Evolutionary conservation across 2,797 vertebrate species (phyloP), one percentile per base, ranked within the genome.

Genomic region (Meriones psammophilus): DNA sequence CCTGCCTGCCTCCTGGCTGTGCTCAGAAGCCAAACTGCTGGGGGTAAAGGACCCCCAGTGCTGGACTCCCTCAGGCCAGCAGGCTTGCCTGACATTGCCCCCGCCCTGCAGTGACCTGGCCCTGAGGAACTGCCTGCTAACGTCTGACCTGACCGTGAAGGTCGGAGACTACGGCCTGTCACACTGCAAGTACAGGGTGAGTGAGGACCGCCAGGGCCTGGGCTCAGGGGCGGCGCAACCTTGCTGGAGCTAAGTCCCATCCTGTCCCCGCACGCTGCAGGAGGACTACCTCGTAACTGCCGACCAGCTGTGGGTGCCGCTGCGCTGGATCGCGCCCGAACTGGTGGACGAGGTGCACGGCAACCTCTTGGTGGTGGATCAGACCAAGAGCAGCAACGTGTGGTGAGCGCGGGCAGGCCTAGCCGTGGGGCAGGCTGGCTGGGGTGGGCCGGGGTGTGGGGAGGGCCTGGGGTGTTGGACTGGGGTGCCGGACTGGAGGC

Each of bases 241-340:
- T 26, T 0, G 91, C 92, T 79, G 26, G 46, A 76, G 96, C 95
- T 91, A 97, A 97, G 96, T 26, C 74, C 95, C 24, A 42, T 28
- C 95, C 98, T 96, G 96, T 93, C 97, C 98, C 94, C 80, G 62
- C 33, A 89, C 91, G 92, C 50, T 33, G 24, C 98, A 99, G 99
- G 99, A 99, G 3, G 99, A 99, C 98, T 99, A 99, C 98, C 99
- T 99, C 0, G 98, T 99, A 98, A 99, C 99, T 0, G 97, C 99
- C 0, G 99, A 99, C 97, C 99, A 99, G 98, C 98, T 99, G 98
- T 99, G 98, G 95, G 99, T 99, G 96, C 99, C 99, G 0, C 98
- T 99, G 97, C 99, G 99, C 94, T 99, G 99, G 99, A 99, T 99
- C 1, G 99, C 99, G 0, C 99, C 99, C 0, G 99, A 99, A 98